These are phyloP conservation scores for Phortica variegata DNA, from an alignment of 1,140 invertebrate genomes.

Conservation along the genomic window DNA sequence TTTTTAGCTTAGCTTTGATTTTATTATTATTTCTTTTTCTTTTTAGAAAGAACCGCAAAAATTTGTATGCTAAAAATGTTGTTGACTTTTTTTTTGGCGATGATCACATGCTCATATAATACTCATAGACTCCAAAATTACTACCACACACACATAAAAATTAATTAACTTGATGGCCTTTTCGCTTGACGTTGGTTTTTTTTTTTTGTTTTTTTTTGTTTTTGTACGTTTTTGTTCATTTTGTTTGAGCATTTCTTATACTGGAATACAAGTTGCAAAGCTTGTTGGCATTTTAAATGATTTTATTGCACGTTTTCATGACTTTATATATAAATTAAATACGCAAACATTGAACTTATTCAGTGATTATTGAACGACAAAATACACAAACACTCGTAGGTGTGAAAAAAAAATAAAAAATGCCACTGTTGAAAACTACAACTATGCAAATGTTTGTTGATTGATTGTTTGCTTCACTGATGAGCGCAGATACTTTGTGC, in stretches of 20 bases:
- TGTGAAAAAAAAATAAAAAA: neutral
- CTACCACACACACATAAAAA: conserved; percentile 24
- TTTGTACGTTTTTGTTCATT: conserved; percentile 20
- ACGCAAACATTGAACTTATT: conserved; percentile 5
- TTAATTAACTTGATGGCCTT: conserved; percentile 46
- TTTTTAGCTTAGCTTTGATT: conserved; percentile 7
- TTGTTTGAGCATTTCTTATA: conserved; percentile 25
- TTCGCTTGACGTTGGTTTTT: neutral
- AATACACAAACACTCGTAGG: neutral
- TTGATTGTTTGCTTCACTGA: conserved; percentile 11
- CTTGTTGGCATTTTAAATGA: conserved; percentile 11
- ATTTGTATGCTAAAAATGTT: conserved; percentile 41
- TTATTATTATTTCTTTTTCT: conserved; percentile 14
- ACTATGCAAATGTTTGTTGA: conserved; percentile 1
- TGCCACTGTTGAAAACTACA: conserved; percentile 8
- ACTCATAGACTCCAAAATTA: conserved; percentile 7
- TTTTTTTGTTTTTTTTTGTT: conserved; percentile 8
- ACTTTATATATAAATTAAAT: conserved; percentile 13
- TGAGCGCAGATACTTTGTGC: too few relatives aligned
- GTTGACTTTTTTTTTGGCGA: conserved; percentile 49
- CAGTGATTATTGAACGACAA: neutral
- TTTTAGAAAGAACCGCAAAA: conserved; percentile 36
- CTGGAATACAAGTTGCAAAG: conserved; percentile 22
- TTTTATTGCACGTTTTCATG: conserved; percentile 4
- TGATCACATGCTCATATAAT: conserved; percentile 36